Conservation (phyloP, 1,140 invertebrate genomes). For the Radopholus similis region DNA sequence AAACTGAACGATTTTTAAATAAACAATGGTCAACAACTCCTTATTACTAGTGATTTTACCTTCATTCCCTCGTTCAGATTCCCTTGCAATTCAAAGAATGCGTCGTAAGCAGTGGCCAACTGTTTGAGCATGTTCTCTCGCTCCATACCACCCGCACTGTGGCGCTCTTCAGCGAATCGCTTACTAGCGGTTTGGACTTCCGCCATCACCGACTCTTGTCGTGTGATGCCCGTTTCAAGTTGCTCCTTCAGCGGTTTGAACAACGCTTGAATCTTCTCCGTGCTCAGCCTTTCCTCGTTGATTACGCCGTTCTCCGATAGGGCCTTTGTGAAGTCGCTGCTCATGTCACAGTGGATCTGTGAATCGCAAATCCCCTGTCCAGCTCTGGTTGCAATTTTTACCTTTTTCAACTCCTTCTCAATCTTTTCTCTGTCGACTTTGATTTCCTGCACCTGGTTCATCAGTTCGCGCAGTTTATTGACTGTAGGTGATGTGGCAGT, state of each 20-base stretch:
- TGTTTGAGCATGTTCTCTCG: slow-evolving; percentile 76
- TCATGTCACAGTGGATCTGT: slow-evolving; percentile 76
- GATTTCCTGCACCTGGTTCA: slow-evolving; percentile 70
- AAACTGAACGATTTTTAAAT: slow-evolving; percentile 67
- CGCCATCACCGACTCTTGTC: slow-evolving; percentile 74
- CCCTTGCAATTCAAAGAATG: slow-evolving; percentile 79
- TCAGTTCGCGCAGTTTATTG: slow-evolving; percentile 71
- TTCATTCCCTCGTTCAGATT: slow-evolving; percentile 91
- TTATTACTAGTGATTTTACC: slow-evolving; percentile 51
- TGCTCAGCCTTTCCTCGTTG: slow-evolving; percentile 70
- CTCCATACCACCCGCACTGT: slow-evolving; percentile 61
- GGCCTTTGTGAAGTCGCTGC: slow-evolving; percentile 57
- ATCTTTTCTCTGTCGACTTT: slow-evolving; percentile 65
- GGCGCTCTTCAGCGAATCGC: slow-evolving; percentile 68
- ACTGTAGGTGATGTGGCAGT: slow-evolving; percentile 62
- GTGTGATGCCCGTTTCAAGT: slow-evolving; percentile 70
- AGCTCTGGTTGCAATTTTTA: slow-evolving; percentile 44
- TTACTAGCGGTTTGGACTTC: slow-evolving; percentile 71
- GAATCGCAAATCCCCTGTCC: slow-evolving; percentile 17
- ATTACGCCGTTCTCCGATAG: slow-evolving; percentile 78
- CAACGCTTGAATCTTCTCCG: slow-evolving; percentile 71
- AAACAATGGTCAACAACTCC: background rate
- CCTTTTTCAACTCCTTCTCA: slow-evolving; percentile 74
- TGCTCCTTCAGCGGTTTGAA: slow-evolving; percentile 75
- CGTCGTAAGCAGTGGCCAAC: slow-evolving; percentile 81